These are phyloP conservation scores for Chrosomus eos DNA, from an alignment of 2,797 vertebrate species.

Conservation along the genomic window DNA sequence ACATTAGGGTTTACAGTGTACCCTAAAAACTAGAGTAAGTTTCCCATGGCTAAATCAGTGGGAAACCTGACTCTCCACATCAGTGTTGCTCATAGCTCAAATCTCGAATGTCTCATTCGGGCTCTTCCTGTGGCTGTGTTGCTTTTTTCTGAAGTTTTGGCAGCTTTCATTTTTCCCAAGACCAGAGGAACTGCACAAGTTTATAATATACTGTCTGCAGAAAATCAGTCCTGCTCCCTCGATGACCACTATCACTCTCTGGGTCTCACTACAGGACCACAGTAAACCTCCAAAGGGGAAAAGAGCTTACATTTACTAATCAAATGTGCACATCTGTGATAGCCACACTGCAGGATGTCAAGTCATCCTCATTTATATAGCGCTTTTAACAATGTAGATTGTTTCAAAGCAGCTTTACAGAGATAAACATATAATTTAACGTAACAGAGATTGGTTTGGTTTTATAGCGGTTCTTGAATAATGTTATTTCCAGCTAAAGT, in stretches of 20 bases:
- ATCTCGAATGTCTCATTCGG: constrained; percentile 67
- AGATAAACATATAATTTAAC: no score
- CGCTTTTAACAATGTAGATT: no score
- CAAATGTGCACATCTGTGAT: not conserved
- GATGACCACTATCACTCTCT: not conserved
- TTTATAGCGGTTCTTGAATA: no score
- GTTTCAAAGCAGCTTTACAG: no score
- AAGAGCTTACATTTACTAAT: not conserved
- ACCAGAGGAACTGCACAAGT: constrained; percentile 38
- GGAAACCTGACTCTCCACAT: constrained; percentile 36
- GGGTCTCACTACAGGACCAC: not conserved
- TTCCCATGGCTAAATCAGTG: constrained; percentile 43
- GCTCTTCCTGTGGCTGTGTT: constrained; percentile 64
- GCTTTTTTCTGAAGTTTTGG: constrained; percentile 64
- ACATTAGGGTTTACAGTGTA: no score
- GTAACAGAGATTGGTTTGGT: no score
- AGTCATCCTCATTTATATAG: no score
- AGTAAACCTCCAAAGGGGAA: not conserved
- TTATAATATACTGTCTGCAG: constrained; percentile 17
- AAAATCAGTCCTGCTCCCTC: not conserved
- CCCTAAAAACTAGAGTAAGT: not conserved
- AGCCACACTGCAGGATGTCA: no score
- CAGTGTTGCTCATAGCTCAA: constrained; percentile 37
- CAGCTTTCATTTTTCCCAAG: constrained; percentile 45
- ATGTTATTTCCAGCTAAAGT: no score